These are phyloP conservation scores for Columbina picui DNA, from an alignment of 2,113 vertebrate genomes.

Conservation along the genomic window DNA sequence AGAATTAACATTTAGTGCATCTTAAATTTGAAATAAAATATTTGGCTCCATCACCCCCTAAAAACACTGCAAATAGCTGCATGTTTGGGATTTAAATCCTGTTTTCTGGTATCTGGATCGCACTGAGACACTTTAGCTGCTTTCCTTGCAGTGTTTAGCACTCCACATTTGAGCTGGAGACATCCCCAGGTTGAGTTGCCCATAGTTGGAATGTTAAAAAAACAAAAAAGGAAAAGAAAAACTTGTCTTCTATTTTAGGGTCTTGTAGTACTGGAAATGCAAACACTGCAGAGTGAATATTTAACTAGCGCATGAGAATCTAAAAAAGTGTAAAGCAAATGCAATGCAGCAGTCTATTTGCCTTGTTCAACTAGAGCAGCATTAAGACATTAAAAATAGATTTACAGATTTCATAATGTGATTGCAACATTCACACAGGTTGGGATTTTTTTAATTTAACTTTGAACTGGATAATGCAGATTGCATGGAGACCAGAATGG, in stretches of 20 bases:
- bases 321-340: constrained; percentile 35
- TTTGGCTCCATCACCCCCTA: neutral
- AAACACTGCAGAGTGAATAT: constrained; percentile 44
- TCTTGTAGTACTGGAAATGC: constrained; percentile 62
- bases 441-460: constrained; percentile 64
- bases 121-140: neutral
- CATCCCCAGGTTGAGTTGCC: neutral
- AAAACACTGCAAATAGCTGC: neutral
- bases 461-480: constrained; percentile 64
- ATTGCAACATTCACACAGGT: constrained; percentile 68
- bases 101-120: neutral
- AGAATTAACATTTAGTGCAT: neutral
- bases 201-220: neutral
- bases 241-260: constrained; percentile 58
- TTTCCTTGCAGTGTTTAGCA: neutral
- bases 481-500: constrained; percentile 48
- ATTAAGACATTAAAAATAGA: constrained; percentile 63
- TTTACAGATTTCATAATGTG: constrained; percentile 62
- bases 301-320: constrained; percentile 54
- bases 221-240: constrained; percentile 46
- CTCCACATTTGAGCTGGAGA: neutral
- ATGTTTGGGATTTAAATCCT: neutral
- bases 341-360: neutral
- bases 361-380: constrained; percentile 18
- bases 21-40: neutral